These are phyloP conservation scores for Emydoidea blandingii DNA, from an alignment of 2,797 vertebrate species.

Conservation along the genomic window DNA sequence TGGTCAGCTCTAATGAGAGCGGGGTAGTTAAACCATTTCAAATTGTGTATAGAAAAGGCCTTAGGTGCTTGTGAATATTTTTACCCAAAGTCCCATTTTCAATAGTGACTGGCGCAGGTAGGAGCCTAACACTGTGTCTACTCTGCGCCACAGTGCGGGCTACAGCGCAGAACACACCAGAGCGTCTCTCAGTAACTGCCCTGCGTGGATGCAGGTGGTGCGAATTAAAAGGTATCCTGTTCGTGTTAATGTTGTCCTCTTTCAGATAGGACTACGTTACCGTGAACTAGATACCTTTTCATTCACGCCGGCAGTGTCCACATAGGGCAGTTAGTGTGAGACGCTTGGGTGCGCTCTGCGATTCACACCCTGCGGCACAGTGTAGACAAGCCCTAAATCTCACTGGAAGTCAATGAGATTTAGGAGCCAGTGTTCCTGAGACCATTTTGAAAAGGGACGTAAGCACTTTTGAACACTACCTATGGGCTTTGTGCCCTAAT, in stretches of 20 bases:
- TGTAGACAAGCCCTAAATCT: background rate
- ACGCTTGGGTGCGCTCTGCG: background rate
- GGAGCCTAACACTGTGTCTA: background rate
- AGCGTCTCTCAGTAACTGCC: background rate
- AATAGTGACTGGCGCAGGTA: background rate
- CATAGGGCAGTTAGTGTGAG: background rate
- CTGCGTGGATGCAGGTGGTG: background rate
- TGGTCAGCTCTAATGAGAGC: background rate
- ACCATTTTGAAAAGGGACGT: background rate
- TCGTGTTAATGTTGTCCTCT: background rate
- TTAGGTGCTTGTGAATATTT: background rate
- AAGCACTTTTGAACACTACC: background rate
- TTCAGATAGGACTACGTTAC: background rate
- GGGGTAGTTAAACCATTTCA: background rate
- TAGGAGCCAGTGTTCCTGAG: background rate
- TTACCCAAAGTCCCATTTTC: background rate
- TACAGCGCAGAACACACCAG: background rate
- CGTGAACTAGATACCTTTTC: background rate
- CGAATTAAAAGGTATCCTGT: background rate
- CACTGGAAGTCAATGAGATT: background rate
- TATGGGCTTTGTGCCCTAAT: background rate
- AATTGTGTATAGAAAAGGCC: background rate
- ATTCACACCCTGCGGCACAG: background rate
- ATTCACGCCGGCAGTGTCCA: background rate
- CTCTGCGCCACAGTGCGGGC: background rate